Conservation (phyloP, 2,888 invertebrate species). For the Tupiocoris notatus region DNA sequence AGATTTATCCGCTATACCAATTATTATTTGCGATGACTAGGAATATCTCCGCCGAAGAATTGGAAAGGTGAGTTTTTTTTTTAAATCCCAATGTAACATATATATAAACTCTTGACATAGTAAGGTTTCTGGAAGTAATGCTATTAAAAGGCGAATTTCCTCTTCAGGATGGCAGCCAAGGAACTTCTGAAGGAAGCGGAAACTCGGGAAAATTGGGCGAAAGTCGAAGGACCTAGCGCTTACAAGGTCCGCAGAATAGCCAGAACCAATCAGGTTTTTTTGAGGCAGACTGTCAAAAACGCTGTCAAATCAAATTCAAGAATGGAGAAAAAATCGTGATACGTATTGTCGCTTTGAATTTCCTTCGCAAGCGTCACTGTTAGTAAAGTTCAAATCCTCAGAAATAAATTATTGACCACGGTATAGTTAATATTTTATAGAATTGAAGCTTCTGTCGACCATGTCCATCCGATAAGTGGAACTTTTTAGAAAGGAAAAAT, state of each 20-base stretch:
- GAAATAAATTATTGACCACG: too few species aligned
- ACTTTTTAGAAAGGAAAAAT: too few species aligned
- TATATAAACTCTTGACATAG: too few species aligned
- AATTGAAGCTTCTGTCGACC: too few species aligned
- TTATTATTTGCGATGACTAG: too few species aligned
- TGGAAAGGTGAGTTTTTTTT: conserved; percentile 5
- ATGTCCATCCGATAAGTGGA: too few species aligned
- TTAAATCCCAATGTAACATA: too few species aligned
- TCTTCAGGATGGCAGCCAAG: conserved; percentile 60
- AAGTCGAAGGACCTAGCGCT: conserved; percentile 62
- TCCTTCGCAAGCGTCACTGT: too few species aligned
- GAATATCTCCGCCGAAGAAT: conserved; percentile 4
- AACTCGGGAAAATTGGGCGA: conserved; percentile 62
- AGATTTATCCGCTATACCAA: too few species aligned
- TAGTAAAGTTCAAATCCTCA: too few species aligned
- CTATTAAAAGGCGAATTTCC: conserved; percentile 26
- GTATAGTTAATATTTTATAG: too few species aligned
- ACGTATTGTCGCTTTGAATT: background rate
- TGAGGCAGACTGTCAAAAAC: conserved; percentile 45
- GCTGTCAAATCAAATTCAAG: conserved; percentile 35
- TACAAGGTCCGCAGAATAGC: conserved; percentile 60
- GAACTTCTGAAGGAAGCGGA: conserved; percentile 63
- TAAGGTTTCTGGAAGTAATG: too few species aligned
- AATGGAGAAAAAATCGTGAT: conserved; percentile 13
- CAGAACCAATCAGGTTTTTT: conserved; percentile 59